Percentiles rank a stretch among this genome's conserved stretches.
phyloP scores from a whole-genome alignment of 1,140 invertebrate species.

The Uloborus diversus region DNA sequence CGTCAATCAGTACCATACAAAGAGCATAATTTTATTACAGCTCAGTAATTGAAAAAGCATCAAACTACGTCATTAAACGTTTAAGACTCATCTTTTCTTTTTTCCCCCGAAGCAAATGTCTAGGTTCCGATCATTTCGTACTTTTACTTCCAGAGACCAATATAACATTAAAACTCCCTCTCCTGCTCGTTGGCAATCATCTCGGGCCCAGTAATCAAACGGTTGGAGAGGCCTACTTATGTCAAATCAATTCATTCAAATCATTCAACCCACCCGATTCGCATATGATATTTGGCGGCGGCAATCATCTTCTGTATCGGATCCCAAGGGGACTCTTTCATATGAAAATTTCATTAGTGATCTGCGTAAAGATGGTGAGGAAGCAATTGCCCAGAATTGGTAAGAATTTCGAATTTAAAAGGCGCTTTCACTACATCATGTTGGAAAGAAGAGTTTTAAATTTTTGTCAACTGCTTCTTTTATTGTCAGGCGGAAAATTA shows the following conservation, averaged over 20 bases:
- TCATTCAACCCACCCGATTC: conserved; percentile 10
- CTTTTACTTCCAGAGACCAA: not conserved
- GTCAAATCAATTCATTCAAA: conserved; percentile 23
- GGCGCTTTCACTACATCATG: conserved; percentile 9
- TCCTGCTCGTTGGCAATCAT: not conserved
- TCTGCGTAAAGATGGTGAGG: not conserved
- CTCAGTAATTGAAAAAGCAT: no score
- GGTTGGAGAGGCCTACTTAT: conserved; percentile 45
- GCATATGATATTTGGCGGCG: conserved; percentile 11
- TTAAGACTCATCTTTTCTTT: no score
- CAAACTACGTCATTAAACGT: no score
- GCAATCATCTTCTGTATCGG: conserved; percentile 21
- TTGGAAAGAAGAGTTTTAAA: no score
- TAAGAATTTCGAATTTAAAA: conserved; percentile 20
- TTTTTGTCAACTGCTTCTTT: no score
- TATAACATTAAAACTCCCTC: not conserved
- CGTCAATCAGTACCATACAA: no score
- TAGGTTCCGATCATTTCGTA: no score
- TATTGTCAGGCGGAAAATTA: no score
- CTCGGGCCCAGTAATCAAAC: conserved; percentile 15
- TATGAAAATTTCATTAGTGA: conserved; percentile 54
- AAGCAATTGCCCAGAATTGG: conserved; percentile 6
- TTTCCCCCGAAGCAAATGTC: no score
- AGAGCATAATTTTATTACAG: no score
- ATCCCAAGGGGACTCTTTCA: conserved; percentile 28